Evolutionary conservation across 2,888 invertebrate genomes (phyloP), one percentile per base, ranked within the genome.

Genomic region (Agrochola macilenta): DNA sequence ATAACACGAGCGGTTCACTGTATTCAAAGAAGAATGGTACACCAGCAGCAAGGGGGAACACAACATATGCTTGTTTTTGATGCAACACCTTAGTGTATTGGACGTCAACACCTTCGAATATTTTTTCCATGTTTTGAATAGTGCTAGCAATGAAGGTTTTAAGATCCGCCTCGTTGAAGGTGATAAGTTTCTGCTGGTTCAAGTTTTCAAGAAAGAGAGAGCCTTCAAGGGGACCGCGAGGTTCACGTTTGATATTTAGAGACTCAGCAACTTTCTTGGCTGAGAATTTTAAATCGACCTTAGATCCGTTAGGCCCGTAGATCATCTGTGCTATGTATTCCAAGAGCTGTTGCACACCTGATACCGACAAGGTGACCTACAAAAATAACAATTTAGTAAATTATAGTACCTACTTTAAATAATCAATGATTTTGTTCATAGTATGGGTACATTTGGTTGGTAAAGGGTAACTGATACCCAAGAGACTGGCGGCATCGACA

Each of bases 11-110:
- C 12, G 98, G 98, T 74, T 95, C 96, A 76, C 97, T 97, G 88
- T 97, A 97, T 72, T 97, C 97, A 93, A 95, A 98, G 78, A 97
- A 93, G 92, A 98, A 98, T 20, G 98, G 98, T 84, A 98, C 94
- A 92, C 98, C 98, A 89, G 97, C 97, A 79, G 97, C 97, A n/a
- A 98, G 97, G 8, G 98, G 98, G 96, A 98, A 97, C 91, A 97
- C 97, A 20, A 98, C 92, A 8, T 97, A 96, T 23, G 97, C 93
- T 84, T 97, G 97, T 68, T 96, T 95, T 65, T 96, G 94, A 87
- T 97, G 97, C 66, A 95, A 90, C 20, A 97, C 92, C 92, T 97
- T 98, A 61, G 97, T 97, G 93, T 97, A 97, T 89, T 97, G 97
- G 86, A 97, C 93, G n/a, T 95, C 89, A 69, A 95, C 92, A 66